Base-by-base conservation (phyloP, 1,140 invertebrate species). In the Anthonomus grandis region DNA sequence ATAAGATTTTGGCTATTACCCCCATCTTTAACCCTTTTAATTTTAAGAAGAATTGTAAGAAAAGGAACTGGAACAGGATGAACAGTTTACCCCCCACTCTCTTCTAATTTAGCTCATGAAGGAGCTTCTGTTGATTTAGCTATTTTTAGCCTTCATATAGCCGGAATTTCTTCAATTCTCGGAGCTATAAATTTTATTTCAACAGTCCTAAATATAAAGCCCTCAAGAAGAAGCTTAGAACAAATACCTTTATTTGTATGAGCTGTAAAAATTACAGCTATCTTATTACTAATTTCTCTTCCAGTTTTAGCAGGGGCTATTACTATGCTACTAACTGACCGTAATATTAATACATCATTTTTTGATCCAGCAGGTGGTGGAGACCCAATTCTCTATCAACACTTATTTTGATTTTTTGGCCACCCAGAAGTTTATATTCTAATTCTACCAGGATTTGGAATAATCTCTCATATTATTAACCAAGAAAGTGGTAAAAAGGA, bases 1-100 rank as follows among this genome's bases (percentile, higher is more conserved):
- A 81, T 87, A 79, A 86, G 84, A 72, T 88, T 89, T 79, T 87
- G 85, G 79, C 61, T 89, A 50, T 60, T 87, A 48, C 79, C 79
- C 0, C 81, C 83, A 2, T 81, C 27, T 13, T 22, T 46, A 65
- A 70, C 75, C 22, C 64, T 87, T 61, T 62, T 88, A 67, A 64
- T 84, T 56, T 69, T 71, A 50, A 81, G 80, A 64, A 76, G 67
- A 61, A 68, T 84, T 27, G 75, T 81, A 46, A 81, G 83, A 73
- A 77, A 67, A 60, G 84, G 85, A 62, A 78, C 77, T 44, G 85
- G 83, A 54, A 83, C 80, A 25, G 81, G 79, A 36, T 87, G 84
- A 80, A 85, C 83, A 37, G 73, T 87, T 19, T 87, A 88, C 50
- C 84, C 85, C 2, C 84, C 85, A 3, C 62, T 87, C 68, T 78